Conservation (phyloP, 2,113 vertebrate species). For the Caranx ignobilis region DNA sequence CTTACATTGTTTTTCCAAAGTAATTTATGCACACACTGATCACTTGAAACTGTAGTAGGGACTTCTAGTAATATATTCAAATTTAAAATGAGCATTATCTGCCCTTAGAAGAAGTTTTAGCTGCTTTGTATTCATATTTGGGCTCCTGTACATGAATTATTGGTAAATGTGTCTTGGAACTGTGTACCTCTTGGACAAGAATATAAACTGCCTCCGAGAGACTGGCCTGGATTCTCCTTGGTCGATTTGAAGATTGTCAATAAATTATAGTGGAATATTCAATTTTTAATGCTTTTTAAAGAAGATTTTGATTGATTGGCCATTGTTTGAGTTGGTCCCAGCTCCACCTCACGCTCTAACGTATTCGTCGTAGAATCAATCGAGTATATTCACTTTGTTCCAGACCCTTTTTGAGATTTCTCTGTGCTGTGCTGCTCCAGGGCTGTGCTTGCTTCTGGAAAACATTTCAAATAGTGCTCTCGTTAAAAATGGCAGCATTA, state of each 20-base stretch:
- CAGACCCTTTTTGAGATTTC: neutral
- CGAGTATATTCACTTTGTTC: neutral
- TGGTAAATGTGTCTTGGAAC: neutral
- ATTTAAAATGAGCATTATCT: neutral
- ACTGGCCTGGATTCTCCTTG: neutral
- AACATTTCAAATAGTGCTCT: conserved; percentile 24
- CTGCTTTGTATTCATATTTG: neutral
- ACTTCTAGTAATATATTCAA: neutral
- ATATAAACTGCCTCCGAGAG: neutral
- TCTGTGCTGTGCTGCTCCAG: conserved; percentile 5
- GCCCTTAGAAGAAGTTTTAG: neutral
- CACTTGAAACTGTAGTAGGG: neutral
- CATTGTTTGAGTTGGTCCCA: conserved; percentile 1
- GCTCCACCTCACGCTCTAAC: neutral
- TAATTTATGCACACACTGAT: neutral
- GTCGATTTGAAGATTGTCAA: conserved; percentile 5
- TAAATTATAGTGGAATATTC: neutral
- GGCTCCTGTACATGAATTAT: neutral
- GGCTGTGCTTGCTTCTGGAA: conserved; percentile 19
- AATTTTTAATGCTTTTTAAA: conserved; percentile 6
- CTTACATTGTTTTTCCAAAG: neutral
- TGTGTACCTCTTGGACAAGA: neutral
- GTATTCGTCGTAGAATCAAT: neutral
- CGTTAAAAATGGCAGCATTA: conserved; percentile 34
- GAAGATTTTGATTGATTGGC: conserved; percentile 11